phyloP scores from a whole-genome alignment of 2,888 invertebrate genomes.

The Agrochola lota region DNA sequence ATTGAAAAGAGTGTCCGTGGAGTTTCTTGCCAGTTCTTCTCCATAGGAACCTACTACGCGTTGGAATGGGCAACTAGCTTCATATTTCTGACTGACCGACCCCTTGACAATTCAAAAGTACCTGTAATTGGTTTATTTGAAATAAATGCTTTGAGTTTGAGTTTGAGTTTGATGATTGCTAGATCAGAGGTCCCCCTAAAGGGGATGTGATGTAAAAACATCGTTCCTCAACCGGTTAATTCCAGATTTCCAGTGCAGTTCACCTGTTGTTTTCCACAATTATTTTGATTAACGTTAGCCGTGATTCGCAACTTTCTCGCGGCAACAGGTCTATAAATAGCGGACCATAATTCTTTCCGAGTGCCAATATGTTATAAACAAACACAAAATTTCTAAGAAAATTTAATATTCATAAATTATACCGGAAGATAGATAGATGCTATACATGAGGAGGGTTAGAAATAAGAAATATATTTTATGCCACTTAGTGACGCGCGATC shows the following conservation, averaged over 20 bases:
- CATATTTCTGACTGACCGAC: too few species aligned
- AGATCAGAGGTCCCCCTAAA: constrained; percentile 12
- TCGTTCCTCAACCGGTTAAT: constrained; percentile 1
- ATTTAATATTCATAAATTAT: constrained; percentile 7
- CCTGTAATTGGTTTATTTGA: too few species aligned
- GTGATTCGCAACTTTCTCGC: constrained; percentile 37
- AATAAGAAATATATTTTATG: constrained; percentile 6
- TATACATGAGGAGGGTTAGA: not conserved
- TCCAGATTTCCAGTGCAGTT: not conserved
- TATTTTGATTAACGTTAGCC: constrained; percentile 1
- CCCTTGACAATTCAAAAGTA: too few species aligned
- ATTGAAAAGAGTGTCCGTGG: too few species aligned
- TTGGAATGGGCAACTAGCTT: too few species aligned
- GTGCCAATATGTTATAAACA: constrained; percentile 34
- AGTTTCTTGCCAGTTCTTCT: too few species aligned
- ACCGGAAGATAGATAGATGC: constrained; percentile 35
- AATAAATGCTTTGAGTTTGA: too few species aligned
- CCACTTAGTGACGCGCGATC: constrained; percentile 1
- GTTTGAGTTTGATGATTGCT: too few species aligned
- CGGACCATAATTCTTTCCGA: constrained; percentile 22
- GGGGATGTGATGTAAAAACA: constrained; percentile 32
- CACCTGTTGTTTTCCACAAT: constrained; percentile 8
- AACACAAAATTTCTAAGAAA: constrained; percentile 11
- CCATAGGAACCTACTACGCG: too few species aligned
- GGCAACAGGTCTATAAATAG: constrained; percentile 30